Conservation (phyloP, 2,797 vertebrate genomes). For the Channallabes apus region DNA sequence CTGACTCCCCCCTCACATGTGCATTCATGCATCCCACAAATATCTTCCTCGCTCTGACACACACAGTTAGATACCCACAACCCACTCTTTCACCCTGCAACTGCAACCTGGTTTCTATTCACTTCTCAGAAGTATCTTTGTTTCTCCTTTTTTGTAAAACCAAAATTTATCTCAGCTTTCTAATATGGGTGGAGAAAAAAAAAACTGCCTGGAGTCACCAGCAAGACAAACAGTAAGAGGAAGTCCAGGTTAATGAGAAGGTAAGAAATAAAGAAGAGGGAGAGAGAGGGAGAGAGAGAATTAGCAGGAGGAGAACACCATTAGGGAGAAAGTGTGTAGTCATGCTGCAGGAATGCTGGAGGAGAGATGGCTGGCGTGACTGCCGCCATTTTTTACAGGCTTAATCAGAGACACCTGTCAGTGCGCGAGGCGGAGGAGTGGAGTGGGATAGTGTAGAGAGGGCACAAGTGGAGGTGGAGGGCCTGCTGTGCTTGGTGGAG, state of each 20-base stretch:
- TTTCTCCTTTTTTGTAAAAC: neutral
- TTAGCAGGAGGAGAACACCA: slow-evolving; percentile 34
- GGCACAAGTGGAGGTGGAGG: slow-evolving; percentile 32
- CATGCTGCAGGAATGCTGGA: slow-evolving; percentile 79
- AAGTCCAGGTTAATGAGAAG: slow-evolving; percentile 24
- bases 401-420: slow-evolving; percentile 86
- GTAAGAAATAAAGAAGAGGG: slow-evolving; percentile 40
- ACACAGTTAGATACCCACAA: slow-evolving; percentile 45
- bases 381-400: slow-evolving; percentile 79
- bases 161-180: slow-evolving; percentile 5
- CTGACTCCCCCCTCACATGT: slow-evolving; percentile 26
- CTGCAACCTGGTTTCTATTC: slow-evolving; percentile 25
- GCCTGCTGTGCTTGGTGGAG: slow-evolving; percentile 47
- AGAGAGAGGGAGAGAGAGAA: slow-evolving; percentile 49
- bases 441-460: slow-evolving; percentile 1
- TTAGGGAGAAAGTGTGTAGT: slow-evolving; percentile 77
- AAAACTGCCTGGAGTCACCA: slow-evolving; percentile 48
- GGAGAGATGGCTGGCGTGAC: slow-evolving; percentile 74
- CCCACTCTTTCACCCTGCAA: slow-evolving; percentile 1
- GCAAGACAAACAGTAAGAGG: slow-evolving; percentile 39
- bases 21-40: slow-evolving; percentile 35
- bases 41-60: slow-evolving; percentile 46
- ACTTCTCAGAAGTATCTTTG: neutral
- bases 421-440: slow-evolving; percentile 61
- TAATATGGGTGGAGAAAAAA: neutral